These are phyloP conservation scores for Belonocnema kinseyi DNA, from an alignment of 1,140 invertebrate genomes.

Conservation along the genomic window DNA sequence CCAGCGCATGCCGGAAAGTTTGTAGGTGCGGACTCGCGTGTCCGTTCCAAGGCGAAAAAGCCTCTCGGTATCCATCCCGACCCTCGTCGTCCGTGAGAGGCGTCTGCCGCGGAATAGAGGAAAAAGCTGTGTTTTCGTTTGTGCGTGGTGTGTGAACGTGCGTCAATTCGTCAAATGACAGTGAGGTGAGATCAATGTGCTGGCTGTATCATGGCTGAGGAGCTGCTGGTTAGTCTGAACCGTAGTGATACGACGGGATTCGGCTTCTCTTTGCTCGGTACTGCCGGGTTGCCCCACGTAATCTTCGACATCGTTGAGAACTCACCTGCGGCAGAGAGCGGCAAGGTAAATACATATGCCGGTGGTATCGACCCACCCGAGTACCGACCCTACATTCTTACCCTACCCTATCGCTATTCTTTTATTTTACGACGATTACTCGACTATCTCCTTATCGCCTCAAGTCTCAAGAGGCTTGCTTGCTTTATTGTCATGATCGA, in stretches of 20 bases:
- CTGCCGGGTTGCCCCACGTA: slow-evolving; percentile 91
- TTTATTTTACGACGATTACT: neutral
- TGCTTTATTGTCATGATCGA: neutral
- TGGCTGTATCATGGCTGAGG: slow-evolving; percentile 85
- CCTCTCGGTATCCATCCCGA: slow-evolving; percentile 11
- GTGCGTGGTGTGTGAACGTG: slow-evolving; percentile 41
- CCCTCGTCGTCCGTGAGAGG: slow-evolving; percentile 2
- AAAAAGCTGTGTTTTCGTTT: slow-evolving; percentile 36
- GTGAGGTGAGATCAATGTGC: slow-evolving; percentile 65
- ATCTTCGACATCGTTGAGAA: slow-evolving; percentile 94
- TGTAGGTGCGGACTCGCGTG: slow-evolving; percentile 25
- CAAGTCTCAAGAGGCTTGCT: slow-evolving; percentile 8
- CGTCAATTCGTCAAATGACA: slow-evolving; percentile 60
- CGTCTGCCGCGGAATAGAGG: neutral
- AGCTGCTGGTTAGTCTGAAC: slow-evolving; percentile 88
- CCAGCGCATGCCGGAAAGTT: neutral
- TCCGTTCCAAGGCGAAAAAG: neutral
- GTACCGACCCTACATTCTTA: slow-evolving; percentile 69
- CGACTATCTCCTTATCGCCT: neutral
- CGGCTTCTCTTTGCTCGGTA: slow-evolving; percentile 91
- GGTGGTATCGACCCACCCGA: slow-evolving; percentile 57
- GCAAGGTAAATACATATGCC: slow-evolving; percentile 82
- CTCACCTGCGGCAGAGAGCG: slow-evolving; percentile 91
- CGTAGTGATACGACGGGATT: slow-evolving; percentile 89
- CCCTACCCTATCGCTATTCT: slow-evolving; percentile 25